phyloP scores from a whole-genome alignment of 2,888 invertebrate genomes.

The Ceraclea dissimilis region DNA sequence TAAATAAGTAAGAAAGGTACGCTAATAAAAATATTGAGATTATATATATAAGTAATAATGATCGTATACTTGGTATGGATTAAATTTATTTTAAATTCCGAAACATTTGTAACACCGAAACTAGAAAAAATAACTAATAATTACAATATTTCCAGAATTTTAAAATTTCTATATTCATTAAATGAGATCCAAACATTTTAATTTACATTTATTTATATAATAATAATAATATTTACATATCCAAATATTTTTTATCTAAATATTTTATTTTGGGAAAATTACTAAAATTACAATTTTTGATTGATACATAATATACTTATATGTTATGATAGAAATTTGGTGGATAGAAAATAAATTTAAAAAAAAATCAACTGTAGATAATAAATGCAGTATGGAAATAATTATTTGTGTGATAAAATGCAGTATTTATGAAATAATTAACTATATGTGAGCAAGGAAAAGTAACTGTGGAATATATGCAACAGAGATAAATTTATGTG shows the following conservation, averaged over 20 bases:
- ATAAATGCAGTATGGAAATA: neutral
- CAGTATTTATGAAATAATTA: too few relatives aligned
- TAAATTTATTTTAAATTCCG: too few relatives aligned
- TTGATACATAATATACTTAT: neutral
- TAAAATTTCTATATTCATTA: neutral
- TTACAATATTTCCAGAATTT: too few relatives aligned
- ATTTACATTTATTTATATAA: neutral
- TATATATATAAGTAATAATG: conserved; percentile 20
- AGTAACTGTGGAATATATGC: too few relatives aligned
- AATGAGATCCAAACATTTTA: conserved; percentile 2
- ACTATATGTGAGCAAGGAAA: too few relatives aligned
- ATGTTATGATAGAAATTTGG: neutral
- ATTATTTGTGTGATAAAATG: too few relatives aligned
- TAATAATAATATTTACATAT: neutral
- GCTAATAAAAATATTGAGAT: neutral
- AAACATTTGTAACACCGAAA: too few relatives aligned
- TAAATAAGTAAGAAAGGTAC: too few relatives aligned
- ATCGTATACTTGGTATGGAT: neutral
- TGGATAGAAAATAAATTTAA: neutral
- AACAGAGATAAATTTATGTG: too few relatives aligned
- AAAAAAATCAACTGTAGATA: too few relatives aligned
- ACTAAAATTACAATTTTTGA: neutral
- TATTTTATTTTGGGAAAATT: neutral
- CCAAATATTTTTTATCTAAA: neutral
- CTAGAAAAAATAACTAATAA: too few relatives aligned